Evolutionary conservation across 2,113 vertebrate genomes (phyloP).

Genomic region (Chauna torquata): DNA sequence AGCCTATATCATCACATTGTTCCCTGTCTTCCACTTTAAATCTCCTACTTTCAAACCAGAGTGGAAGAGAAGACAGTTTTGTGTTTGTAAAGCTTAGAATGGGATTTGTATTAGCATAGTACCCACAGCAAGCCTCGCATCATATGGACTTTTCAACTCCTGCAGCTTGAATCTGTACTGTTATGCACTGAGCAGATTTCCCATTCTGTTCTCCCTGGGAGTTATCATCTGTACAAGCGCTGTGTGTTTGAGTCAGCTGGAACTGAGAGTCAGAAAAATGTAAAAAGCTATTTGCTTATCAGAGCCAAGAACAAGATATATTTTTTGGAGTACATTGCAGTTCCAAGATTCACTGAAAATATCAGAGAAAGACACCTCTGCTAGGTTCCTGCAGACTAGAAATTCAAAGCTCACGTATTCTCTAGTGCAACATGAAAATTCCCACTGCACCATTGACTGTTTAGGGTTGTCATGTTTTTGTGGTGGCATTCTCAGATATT

Average conservation of each 20-base stretch:
- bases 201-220: accelerated
- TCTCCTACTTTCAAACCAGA: not conserved
- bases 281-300: not conserved
- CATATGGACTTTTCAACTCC: accelerated
- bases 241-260: not conserved
- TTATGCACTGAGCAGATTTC: accelerated
- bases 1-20: accelerated
- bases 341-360: not conserved
- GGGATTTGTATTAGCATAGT: accelerated
- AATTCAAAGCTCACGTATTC: accelerated
- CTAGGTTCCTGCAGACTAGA: not conserved
- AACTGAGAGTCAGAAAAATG: not conserved
- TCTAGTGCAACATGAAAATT: accelerated
- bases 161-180: not conserved
- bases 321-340: not conserved
- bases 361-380: not conserved
- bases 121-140: accelerated
- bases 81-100: not conserved
- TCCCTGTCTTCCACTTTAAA: not conserved
- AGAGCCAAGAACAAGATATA: not conserved
- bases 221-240: not conserved
- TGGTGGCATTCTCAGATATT: not conserved
- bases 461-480: not conserved
- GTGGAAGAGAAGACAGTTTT: not conserved
- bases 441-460: accelerated